A percentile compares a stretch with the other conserved stretches of the same genome.
Conservation (phyloP, 2,888 invertebrate species). For the Xestia xanthographa region DNA sequence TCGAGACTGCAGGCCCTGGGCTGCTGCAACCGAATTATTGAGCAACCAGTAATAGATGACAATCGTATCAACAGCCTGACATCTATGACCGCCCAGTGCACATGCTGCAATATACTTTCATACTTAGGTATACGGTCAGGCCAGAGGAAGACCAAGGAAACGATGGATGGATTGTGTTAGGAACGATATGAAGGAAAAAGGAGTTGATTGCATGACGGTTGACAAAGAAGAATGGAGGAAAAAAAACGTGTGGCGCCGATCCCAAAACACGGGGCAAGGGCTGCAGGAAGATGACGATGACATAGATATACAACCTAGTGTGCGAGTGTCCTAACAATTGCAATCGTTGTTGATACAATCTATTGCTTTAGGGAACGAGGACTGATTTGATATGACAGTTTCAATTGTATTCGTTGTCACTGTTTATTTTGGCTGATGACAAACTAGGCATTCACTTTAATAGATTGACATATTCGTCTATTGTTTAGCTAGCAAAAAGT, state of each 20-base stretch:
- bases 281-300: too few relatives aligned
- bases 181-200: too few relatives aligned
- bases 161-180: too few relatives aligned
- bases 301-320: background rate
- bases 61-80: background rate
- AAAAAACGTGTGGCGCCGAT: too few relatives aligned
- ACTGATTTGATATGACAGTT: slow-evolving; percentile 46
- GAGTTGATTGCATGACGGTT: too few relatives aligned
- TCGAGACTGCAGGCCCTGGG: too few relatives aligned
- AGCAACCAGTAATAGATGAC: background rate
- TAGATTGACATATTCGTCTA: background rate
- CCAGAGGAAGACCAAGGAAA: too few relatives aligned
- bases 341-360: slow-evolving; percentile 33
- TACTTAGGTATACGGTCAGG: too few relatives aligned
- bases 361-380: slow-evolving; percentile 25
- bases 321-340: slow-evolving; percentile 17
- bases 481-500: background rate
- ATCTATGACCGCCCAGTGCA: background rate
- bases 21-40: background rate
- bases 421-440: slow-evolving; percentile 49
- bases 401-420: slow-evolving; percentile 32
- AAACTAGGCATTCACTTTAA: background rate
- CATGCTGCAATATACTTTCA: background rate
- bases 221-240: too few relatives aligned
- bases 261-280: too few relatives aligned